phyloP scores from a whole-genome alignment of 1,140 invertebrate species.

The Battus philenor region DNA sequence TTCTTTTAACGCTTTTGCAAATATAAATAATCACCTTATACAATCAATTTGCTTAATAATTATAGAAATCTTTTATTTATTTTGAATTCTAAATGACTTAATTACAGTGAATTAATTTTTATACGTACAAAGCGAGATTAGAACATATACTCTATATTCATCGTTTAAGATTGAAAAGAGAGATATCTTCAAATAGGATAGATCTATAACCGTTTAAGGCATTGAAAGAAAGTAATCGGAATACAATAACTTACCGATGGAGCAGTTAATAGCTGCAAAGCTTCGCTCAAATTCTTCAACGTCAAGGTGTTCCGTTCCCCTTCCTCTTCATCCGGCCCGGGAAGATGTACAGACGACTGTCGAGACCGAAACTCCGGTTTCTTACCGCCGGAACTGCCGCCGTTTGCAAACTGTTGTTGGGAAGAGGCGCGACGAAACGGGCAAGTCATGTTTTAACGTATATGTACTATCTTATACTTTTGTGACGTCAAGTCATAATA shows the following conservation, averaged over 20 bases:
- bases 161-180: background rate
- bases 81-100: too few species aligned
- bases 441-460: constrained; percentile 53
- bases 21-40: too few species aligned
- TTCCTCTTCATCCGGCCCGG: constrained; percentile 65
- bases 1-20: too few species aligned
- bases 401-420: constrained; percentile 70
- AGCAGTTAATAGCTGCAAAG: constrained; percentile 76
- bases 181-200: background rate
- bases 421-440: constrained; percentile 70
- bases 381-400: constrained; percentile 47
- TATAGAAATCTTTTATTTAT: too few species aligned
- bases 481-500: constrained; percentile 30
- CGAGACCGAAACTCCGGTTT: constrained; percentile 59
- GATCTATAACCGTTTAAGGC: background rate
- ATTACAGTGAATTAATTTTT: background rate
- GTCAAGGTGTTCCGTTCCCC: constrained; percentile 60
- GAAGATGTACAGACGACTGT: constrained; percentile 64
- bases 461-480: background rate
- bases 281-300: constrained; percentile 77
- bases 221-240: constrained; percentile 2
- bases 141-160: background rate
- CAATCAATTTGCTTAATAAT: too few species aligned
- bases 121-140: background rate
- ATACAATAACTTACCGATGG: constrained; percentile 75